These are phyloP conservation scores for Hyperopisus bebe DNA, from an alignment of 2,113 vertebrate species.

Conservation along the genomic window DNA sequence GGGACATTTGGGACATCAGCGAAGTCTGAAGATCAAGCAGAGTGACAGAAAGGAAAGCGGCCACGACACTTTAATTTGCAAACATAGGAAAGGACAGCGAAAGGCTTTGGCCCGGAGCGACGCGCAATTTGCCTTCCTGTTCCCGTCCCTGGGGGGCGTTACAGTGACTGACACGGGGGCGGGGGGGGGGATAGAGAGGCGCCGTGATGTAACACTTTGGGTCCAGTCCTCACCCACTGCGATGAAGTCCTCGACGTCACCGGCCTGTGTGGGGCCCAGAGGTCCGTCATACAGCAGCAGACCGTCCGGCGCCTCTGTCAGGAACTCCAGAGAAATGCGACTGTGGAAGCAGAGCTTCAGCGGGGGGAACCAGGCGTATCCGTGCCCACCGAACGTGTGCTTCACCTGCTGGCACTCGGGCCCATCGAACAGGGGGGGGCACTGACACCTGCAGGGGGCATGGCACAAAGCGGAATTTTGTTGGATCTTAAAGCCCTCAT, in stretches of 20 bases:
- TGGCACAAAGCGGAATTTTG: neutral
- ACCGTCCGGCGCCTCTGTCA: constrained; percentile 66
- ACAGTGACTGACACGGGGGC: neutral
- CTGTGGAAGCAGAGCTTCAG: constrained; percentile 74
- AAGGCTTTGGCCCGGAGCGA: neutral
- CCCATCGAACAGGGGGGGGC: constrained; percentile 69
- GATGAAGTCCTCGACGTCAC: constrained; percentile 67
- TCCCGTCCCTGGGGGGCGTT: neutral
- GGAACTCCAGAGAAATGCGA: constrained; percentile 75
- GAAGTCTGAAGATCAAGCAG: neutral
- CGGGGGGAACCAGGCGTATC: constrained; percentile 82
- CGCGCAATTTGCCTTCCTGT: neutral
- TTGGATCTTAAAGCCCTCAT: neutral
- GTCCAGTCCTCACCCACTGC: constrained; percentile 61
- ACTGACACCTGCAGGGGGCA: constrained; percentile 64
- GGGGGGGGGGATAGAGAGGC: neutral
- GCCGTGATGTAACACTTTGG: neutral
- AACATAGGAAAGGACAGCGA: neutral
- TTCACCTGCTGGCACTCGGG: constrained; percentile 82
- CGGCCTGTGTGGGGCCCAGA: constrained; percentile 44
- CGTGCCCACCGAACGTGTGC: constrained; percentile 68
- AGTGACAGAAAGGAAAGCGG: neutral
- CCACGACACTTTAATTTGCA: neutral
- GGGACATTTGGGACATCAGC: neutral
- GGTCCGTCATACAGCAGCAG: constrained; percentile 77